A percentile compares a stretch with the other conserved stretches of the same genome.
These are phyloP conservation scores for Cryptocheilus praepositus DNA, from an alignment of 2,888 invertebrate species.

Conservation along the genomic window DNA sequence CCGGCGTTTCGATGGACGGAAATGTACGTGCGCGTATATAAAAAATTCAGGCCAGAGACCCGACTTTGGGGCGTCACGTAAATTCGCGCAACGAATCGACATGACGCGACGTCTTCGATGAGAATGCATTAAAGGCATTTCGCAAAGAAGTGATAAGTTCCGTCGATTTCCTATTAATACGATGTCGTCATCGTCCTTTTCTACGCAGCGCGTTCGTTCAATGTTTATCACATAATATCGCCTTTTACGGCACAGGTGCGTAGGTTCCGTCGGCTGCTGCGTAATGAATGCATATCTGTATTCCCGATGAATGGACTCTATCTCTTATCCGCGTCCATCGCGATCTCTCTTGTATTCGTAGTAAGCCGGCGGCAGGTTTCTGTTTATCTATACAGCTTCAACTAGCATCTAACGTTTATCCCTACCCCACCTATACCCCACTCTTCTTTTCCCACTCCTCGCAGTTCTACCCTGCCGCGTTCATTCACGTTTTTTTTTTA, in stretches of 20 bases:
- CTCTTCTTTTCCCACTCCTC: not conserved
- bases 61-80: no score
- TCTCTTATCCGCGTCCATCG: constrained; percentile 10
- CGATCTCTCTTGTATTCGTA: not conserved
- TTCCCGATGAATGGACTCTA: constrained; percentile 54
- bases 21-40: no score
- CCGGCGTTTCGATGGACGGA: no score
- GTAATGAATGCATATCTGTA: constrained; percentile 31
- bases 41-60: no score
- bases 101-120: no score
- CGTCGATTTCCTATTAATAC: constrained; percentile 10
- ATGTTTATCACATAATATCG: constrained; percentile 56
- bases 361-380: constrained; percentile 13
- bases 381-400: not conserved
- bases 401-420: not conserved
- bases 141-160: no score
- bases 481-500: not conserved
- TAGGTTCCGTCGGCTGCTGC: constrained; percentile 52
- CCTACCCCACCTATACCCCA: not conserved
- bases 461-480: no score
- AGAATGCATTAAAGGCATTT: no score
- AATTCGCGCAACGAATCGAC: no score
- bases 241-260: constrained; percentile 61
- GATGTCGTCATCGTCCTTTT: constrained; percentile 46
- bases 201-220: constrained; percentile 45